Evolutionary conservation across 1,140 invertebrate genomes (phyloP), one percentile per base, ranked within the genome.

Genomic region (Cyphomyrmex costatus): DNA sequence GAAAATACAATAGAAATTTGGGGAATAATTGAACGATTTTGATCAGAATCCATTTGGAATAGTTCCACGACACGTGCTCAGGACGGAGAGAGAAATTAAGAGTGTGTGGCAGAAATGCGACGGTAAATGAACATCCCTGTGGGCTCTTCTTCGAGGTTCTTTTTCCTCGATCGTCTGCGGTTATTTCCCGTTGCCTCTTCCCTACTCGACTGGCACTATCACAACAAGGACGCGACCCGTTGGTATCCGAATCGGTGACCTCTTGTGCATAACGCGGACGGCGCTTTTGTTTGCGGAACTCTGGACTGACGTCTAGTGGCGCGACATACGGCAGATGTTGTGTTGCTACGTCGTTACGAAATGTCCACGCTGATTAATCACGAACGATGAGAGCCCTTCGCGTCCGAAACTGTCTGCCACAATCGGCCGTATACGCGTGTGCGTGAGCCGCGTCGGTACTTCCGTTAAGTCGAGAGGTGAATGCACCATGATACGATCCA

Each of bases 281-380:
- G 88, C 89, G 74, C 82, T 77, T 93, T 92, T 91, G 92, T 86
- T 70, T 65, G 88, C 74, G 33, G 53, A n/a, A 46, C 16, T 14
- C 70, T 65, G 85, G 63, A 71, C 80, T 91, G 91, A 93, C 92
- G 85, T 93, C 88, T 92, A 94, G 92, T 92, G 91, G 89, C 79
- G 71, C 74, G 89, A 89, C 92, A 91, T 33, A 90, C 89, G 91
- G 89, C 91, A 93, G 91, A 93, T 93, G 93, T 93, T 94, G 86
- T 91, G 91, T 94, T 85, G 90, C 88, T 83, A 91, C 89, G 91
- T 92, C 91, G 91, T 92, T 92, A 92, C 92, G 89, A 93, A 94
- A 94, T 93, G 93, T 93, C 90, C 91, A 73, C 89, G 89, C 90
- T 94, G 93, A 94, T 94, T 94, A 94, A 94, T 94, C 91, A 91